Evolutionary conservation across 1,140 invertebrate genomes (phyloP), one percentile per base, ranked within the genome.

Genomic region (Vollenhovia emeryi): DNA sequence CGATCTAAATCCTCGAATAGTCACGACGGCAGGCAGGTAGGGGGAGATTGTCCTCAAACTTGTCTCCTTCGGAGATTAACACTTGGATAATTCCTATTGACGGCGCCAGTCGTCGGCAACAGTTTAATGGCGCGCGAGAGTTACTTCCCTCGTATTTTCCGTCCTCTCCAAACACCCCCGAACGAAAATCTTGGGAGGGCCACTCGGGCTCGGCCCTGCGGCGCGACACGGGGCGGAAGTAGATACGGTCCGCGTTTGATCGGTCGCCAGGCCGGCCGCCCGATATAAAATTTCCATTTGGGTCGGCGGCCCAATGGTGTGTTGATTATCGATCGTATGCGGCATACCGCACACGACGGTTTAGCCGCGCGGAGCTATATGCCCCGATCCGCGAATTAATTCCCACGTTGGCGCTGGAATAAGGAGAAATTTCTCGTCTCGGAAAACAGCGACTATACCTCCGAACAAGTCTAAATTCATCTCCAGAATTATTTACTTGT

Each of bases 241-340:
- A 48, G 74, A 69, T 50, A 55, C 40, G 59, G 45, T 24, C 33
- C 43, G 62, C 82, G 66, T 85, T 85, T 74, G 80, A 87, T 87
- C 87, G 73, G 86, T 50, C 85, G 57, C 40, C 60, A 79, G 48
- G 21, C 15, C 45, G 60, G 43, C 7, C 45, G 60, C 2, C 75
- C 59, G 68, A 85, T 79, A 45, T 79, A 79, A 50, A 30, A 75
- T 85, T 85, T 79, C 76, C 60, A 83, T 86, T 75, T 62, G 36
- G n/a, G 30, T 74, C 43, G 48, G 52, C 50, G 43, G 59, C 9
- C 40, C 43, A 36, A 69, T 76, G 27, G 52, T 6, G 27, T 50
- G 48, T 60, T 59, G 57, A 79, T 62, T 50, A 73, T 74, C 66
- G 73, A 85, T 66, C 57, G 48, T 4, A 59, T 24, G 36, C 45